Evolutionary conservation across 1,140 invertebrate species (phyloP).

Genomic region (Eupeodes corollae): DNA sequence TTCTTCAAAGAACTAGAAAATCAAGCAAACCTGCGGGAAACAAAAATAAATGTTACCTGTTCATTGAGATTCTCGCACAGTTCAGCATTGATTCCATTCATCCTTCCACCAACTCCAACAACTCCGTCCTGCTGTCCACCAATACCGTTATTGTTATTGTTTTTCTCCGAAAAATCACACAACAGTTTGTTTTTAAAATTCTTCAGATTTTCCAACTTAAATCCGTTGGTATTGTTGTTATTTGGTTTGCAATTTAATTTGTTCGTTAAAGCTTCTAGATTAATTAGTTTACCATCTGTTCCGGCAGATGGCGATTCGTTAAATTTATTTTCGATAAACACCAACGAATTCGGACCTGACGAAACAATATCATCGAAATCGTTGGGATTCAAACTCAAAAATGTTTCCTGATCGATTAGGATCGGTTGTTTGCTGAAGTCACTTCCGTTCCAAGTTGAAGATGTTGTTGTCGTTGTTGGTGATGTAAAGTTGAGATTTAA

Average conservation of each 20-base stretch:
- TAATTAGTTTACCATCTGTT: conserved; percentile 25
- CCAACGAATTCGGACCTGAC: conserved; percentile 29
- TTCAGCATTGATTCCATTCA: conserved; percentile 33
- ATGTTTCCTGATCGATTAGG: conserved; percentile 34
- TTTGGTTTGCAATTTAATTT: conserved; percentile 33
- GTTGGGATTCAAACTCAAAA: conserved; percentile 32
- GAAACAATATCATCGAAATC: conserved; percentile 36
- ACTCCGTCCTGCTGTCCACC: not conserved
- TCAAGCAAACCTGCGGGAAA: too few relatives aligned
- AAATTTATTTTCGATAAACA: conserved; percentile 31
- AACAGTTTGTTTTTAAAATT: conserved; percentile 37
- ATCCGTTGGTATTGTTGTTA: conserved; percentile 35
- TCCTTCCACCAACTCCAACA: conserved; percentile 6
- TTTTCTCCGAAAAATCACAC: conserved; percentile 30
- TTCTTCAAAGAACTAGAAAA: too few relatives aligned
- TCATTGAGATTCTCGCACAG: conserved; percentile 36
- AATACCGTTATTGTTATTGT: conserved; percentile 2
- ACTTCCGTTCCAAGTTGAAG: conserved; percentile 22
- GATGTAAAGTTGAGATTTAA: conserved; percentile 32
- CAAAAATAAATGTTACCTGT: conserved; percentile 28
- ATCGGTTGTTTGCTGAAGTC: conserved; percentile 28
- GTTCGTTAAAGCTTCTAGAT: conserved; percentile 28
- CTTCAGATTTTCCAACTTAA: conserved; percentile 34
- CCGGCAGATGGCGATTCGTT: conserved; percentile 6
- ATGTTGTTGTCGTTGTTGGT: conserved; percentile 12